Percentiles rank a stretch among this genome's conserved stretches.
Evolutionary conservation across 2,888 invertebrate species (phyloP).

Genomic region (Lycia hirtaria): DNA sequence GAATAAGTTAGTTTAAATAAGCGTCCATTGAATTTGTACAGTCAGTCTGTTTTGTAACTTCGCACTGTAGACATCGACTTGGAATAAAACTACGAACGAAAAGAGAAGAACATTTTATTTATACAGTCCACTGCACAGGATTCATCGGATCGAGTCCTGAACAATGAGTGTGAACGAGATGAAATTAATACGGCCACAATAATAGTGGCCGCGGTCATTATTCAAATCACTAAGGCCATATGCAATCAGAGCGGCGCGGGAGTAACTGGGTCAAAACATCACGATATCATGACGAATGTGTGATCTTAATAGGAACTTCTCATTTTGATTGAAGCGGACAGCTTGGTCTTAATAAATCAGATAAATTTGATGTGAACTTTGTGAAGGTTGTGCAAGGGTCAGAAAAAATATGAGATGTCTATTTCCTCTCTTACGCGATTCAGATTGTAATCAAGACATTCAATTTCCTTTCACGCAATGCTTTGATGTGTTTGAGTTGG

Average conservation of each 20-base stretch:
- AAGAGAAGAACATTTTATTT: no score
- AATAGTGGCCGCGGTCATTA: constrained; percentile 23
- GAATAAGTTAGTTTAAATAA: no score
- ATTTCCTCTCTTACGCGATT: constrained; percentile 4
- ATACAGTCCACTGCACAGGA: no score
- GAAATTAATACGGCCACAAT: constrained; percentile 23
- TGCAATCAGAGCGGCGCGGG: constrained; percentile 44
- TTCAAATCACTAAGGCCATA: constrained; percentile 34
- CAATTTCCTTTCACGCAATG: background rate
- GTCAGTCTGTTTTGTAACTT: no score
- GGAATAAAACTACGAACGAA: no score
- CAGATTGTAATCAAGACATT: constrained; percentile 1
- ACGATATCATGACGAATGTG: constrained; percentile 40
- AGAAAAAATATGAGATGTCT: background rate
- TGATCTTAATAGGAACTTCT: constrained; percentile 38
- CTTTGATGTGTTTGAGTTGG: background rate
- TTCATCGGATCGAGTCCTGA: no score
- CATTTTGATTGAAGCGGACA: constrained; percentile 24
- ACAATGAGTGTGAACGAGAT: no score
- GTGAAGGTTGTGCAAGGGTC: background rate
- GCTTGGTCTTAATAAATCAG: constrained; percentile 20
- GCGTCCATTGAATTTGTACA: no score
- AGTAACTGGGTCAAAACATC: constrained; percentile 51
- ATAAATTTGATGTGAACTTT: constrained; percentile 3
- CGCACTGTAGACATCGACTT: no score